These are phyloP conservation scores for Ypsolopha sequella DNA, from an alignment of 2,888 invertebrate genomes.

Conservation along the genomic window DNA sequence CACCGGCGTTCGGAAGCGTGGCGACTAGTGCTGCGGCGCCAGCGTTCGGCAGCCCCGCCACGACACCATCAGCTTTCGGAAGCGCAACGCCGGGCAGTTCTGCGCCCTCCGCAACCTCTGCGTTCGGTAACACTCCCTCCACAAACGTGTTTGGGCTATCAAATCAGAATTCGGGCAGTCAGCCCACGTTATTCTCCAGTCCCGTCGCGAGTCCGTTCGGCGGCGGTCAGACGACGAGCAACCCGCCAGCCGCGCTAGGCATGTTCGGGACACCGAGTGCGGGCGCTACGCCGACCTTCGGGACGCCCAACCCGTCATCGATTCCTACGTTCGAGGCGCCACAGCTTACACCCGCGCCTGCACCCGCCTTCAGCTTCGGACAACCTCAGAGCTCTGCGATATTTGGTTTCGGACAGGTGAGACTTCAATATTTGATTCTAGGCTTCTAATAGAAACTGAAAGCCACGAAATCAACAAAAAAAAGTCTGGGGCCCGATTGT, in stretches of 20 bases:
- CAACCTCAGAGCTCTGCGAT: conserved; percentile 24
- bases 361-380: conserved; percentile 42
- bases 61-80: background rate
- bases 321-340: conserved; percentile 32
- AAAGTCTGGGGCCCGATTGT: no score
- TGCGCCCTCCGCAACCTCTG: background rate
- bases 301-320: conserved; percentile 21
- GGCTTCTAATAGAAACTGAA: no score
- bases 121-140: background rate
- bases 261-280: conserved; percentile 29
- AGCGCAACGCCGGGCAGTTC: background rate
- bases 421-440: background rate
- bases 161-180: conserved; percentile 21
- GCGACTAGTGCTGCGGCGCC: background rate
- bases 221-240: conserved; percentile 14
- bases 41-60: background rate
- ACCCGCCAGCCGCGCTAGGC: background rate
- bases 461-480: no score
- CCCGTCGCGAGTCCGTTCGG: conserved; percentile 17
- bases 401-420: conserved; percentile 53
- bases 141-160: conserved; percentile 32
- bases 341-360: conserved; percentile 17
- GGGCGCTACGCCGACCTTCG: conserved; percentile 27
- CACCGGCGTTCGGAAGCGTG: background rate
- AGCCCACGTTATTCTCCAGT: conserved; percentile 29